A percentile compares a stretch with the other conserved stretches of the same genome.
Conservation (phyloP, 2,113 vertebrate genomes). For the Puma concolor region DNA sequence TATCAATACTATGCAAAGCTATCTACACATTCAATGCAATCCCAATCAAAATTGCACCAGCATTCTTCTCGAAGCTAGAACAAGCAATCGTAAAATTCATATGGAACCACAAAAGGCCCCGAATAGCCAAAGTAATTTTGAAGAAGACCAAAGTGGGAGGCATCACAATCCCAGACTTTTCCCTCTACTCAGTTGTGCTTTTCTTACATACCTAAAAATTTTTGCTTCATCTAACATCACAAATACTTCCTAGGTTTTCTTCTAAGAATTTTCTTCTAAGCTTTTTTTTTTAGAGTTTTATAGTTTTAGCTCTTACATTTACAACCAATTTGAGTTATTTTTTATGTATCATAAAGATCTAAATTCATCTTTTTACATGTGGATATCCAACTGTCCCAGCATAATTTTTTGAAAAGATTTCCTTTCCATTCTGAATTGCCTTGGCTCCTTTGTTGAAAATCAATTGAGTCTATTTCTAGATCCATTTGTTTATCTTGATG, state of each 20-base stretch:
- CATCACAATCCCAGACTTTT: too few species aligned
- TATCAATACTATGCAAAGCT: too few species aligned
- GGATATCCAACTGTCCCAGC: neutral
- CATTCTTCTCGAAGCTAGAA: too few species aligned
- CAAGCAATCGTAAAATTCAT: too few species aligned
- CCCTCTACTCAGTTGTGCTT: neutral
- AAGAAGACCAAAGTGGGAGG: too few species aligned
- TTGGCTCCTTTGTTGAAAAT: too few species aligned
- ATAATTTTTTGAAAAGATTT: neutral
- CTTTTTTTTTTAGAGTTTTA: neutral
- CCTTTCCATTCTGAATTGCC: too few species aligned
- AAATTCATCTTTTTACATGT: neutral
- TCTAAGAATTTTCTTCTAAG: neutral
- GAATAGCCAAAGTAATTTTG: too few species aligned
- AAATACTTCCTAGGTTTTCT: neutral
- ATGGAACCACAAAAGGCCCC: too few species aligned
- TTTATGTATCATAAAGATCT: neutral
- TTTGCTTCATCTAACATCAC: neutral
- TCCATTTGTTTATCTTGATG: neutral
- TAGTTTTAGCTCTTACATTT: neutral
- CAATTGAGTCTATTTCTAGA: neutral
- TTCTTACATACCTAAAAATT: neutral
- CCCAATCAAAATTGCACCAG: too few species aligned
- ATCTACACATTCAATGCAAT: too few species aligned
- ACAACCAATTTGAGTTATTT: neutral